Conservation (phyloP, 1,140 invertebrate species). For the Hypothenemus hampei region DNA sequence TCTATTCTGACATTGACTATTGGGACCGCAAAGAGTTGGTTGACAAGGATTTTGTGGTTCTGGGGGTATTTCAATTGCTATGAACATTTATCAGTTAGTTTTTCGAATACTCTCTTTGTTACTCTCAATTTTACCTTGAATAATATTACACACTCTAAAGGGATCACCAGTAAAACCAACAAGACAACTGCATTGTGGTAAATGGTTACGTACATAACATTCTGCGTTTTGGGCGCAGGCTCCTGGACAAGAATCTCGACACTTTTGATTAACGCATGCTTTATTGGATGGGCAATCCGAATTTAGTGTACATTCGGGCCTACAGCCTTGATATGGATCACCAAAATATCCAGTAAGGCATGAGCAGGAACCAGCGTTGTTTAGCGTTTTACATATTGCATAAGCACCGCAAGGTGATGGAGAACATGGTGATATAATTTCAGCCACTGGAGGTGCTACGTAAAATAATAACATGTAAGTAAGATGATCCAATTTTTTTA, state of each 20-base stretch:
- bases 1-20: conserved; percentile 64
- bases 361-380: conserved; percentile 59
- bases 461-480: conserved; percentile 3
- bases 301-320: conserved; percentile 60
- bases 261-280: conserved; percentile 58
- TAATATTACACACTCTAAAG: conserved; percentile 52
- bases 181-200: conserved; percentile 53
- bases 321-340: conserved; percentile 65
- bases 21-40: conserved; percentile 64
- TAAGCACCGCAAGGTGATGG: conserved; percentile 67
- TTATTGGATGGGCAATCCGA: conserved; percentile 58
- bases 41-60: conserved; percentile 53
- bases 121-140: conserved; percentile 52
- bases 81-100: conserved; percentile 43
- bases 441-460: conserved; percentile 37
- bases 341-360: conserved; percentile 65
- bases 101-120: background rate
- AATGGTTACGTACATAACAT: conserved; percentile 58
- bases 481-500: background rate
- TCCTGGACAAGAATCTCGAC: conserved; percentile 61
- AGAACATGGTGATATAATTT: conserved; percentile 51
- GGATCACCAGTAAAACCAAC: conserved; percentile 59
- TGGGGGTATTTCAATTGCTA: conserved; percentile 46
- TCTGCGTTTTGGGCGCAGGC: conserved; percentile 59
- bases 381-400: conserved; percentile 57